A percentile compares a stretch with the other conserved stretches of the same genome.
These are phyloP conservation scores for Apogon hyalosoma DNA, from an alignment of 2,797 vertebrate species.

Conservation along the genomic window DNA sequence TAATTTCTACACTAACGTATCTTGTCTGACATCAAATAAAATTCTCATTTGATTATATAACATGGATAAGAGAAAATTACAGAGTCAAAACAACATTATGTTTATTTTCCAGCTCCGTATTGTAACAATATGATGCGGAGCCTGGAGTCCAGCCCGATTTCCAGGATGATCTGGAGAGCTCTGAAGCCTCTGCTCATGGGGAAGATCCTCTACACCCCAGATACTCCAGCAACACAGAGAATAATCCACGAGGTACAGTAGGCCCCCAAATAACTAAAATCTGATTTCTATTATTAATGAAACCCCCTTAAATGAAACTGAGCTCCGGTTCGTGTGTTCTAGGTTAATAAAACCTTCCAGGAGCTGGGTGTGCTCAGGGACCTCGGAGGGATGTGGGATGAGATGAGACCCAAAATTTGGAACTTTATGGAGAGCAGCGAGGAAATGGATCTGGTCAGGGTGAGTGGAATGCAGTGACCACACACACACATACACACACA, in stretches of 20 bases:
- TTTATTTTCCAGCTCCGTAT: conserved; percentile 88
- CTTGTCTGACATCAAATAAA: background rate
- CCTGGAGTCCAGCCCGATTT: conserved; percentile 95
- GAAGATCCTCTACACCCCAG: conserved; percentile 96
- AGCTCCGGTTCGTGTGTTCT: conserved; percentile 16
- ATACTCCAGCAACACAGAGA: conserved; percentile 91
- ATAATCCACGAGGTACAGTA: conserved; percentile 92
- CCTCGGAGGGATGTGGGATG: conserved; percentile 95
- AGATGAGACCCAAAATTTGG: conserved; percentile 92
- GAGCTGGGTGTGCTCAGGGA: conserved; percentile 93
- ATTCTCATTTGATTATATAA: background rate
- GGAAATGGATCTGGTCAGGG: conserved; percentile 94
- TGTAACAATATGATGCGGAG: conserved; percentile 95
- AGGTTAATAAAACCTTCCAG: conserved; percentile 99
- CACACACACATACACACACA: conserved; percentile 5
- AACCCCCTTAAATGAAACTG: background rate
- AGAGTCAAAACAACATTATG: conserved; percentile 1
- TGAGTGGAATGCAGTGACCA: conserved; percentile 56
- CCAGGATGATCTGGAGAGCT: conserved; percentile 97
- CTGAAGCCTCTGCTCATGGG: conserved; percentile 96
- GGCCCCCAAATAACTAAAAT: background rate
- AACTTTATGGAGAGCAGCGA: conserved; percentile 93
- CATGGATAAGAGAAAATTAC: background rate
- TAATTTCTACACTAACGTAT: too few species aligned
- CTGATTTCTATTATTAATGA: background rate